These are phyloP conservation scores for Cataglyphis livida DNA, from an alignment of 2,888 invertebrate species.

Conservation along the genomic window DNA sequence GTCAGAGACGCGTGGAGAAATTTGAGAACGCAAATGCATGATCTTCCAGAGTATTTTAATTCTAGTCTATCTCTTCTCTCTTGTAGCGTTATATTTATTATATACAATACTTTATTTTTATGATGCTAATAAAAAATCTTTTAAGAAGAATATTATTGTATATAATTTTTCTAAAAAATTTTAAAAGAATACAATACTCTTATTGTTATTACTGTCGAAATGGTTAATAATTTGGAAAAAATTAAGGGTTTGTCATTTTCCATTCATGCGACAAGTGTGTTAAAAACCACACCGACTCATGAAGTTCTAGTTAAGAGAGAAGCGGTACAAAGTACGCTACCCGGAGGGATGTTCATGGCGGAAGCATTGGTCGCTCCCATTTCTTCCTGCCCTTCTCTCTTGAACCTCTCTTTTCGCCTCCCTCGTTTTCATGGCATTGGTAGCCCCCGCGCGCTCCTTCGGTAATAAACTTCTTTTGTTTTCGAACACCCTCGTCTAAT, in stretches of 20 bases:
- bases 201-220: neutral
- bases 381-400: neutral
- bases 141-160: neutral
- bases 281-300: slow-evolving; percentile 8
- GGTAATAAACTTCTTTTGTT: slow-evolving; percentile 82
- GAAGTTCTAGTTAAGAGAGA: slow-evolving; percentile 45
- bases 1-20: slow-evolving; percentile 34
- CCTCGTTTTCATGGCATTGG: slow-evolving; percentile 40
- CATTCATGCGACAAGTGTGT: neutral
- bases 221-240: neutral
- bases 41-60: neutral
- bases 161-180: neutral
- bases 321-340: slow-evolving; percentile 41
- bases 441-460: slow-evolving; percentile 51
- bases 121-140: neutral
- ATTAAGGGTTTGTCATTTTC: neutral
- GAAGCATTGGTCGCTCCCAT: slow-evolving; percentile 10
- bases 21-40: slow-evolving; percentile 7
- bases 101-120: neutral
- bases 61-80: neutral
- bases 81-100: neutral
- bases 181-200: neutral
- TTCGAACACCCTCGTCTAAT: slow-evolving; percentile 68
- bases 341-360: slow-evolving; percentile 20
- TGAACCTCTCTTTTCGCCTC: slow-evolving; percentile 49